These are phyloP conservation scores for Paratilapia polleni DNA, from an alignment of 2,113 vertebrate species.

Conservation along the genomic window DNA sequence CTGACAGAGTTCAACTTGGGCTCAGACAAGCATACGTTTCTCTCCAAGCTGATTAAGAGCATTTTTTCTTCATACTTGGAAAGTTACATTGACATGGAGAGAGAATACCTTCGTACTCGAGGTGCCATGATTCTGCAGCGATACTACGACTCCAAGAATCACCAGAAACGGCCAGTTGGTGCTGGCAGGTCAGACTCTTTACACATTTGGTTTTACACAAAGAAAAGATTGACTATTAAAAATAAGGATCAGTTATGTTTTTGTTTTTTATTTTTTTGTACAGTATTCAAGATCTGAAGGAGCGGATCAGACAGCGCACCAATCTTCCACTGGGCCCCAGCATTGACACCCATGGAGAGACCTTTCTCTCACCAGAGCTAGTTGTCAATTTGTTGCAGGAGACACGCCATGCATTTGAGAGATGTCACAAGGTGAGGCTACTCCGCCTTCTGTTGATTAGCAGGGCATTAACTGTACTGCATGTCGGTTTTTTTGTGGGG, in stretches of 20 bases:
- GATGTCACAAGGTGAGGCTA: conserved; percentile 91
- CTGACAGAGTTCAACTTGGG: conserved; percentile 98
- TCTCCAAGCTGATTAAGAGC: conserved; percentile 98
- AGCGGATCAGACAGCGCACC: conserved; percentile 93
- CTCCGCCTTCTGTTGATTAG: not conserved
- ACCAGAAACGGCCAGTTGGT: conserved; percentile 95
- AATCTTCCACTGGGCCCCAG: conserved; percentile 93
- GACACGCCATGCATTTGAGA: conserved; percentile 97
- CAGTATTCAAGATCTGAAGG: conserved; percentile 98
- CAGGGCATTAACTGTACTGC: not conserved
- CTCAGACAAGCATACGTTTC: conserved; percentile 99
- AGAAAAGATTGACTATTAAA: not conserved
- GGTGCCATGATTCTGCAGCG: conserved; percentile 94
- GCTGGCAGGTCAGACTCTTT: conserved; percentile 87
- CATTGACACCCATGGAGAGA: conserved; percentile 98
- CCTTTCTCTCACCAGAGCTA: conserved; percentile 95
- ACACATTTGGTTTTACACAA: not conserved
- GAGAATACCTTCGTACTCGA: conserved; percentile 92
- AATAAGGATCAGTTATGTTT: not conserved
- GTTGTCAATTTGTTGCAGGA: conserved; percentile 98
- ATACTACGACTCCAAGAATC: conserved; percentile 99
- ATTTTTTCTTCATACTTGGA: conserved; percentile 98
- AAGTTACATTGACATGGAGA: conserved; percentile 98
- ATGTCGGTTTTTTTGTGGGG: no score
- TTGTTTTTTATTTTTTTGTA: not conserved